Evolutionary conservation across 2,797 vertebrate species (phyloP), one percentile per base, ranked within the genome.

Genomic region (Scleropages formosus): DNA sequence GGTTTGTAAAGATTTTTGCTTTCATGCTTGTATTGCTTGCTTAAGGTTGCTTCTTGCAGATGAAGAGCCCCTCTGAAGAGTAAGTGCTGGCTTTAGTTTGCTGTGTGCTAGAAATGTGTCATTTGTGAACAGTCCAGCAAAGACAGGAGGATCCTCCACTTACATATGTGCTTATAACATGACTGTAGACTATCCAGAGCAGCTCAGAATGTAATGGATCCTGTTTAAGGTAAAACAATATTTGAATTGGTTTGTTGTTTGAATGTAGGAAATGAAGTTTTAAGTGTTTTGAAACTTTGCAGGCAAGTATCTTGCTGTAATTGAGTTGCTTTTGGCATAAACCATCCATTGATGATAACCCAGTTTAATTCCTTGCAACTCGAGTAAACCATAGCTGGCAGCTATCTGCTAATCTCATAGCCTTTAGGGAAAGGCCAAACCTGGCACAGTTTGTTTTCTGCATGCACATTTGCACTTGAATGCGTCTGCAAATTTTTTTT

Each of bases 1-100:
- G 16, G 12, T 75, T 78, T 51, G 44, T 69, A 47, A 44, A 65
- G 60, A 26, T 22, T 65, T 24, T 88, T 76, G 56, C 16, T 75
- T n/a, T 66, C 10, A 1, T 56, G 63, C 49, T 51, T 11, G 73
- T 59, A 13, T 15, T 31, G 65, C 64, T 72, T 69, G 65, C 26
- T 26, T n/a, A 31, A 27, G 44, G 51, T 71, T 77, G 4, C 26
- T 27, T 24, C 44, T 16, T 24, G 18, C 49, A 63, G 51, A 59
- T 74, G 61, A 60, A 16, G 39, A 75, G 24, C 47, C 24, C 18
- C 26, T 60, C 6, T 56, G 2, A 20, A 61, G 59, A 61, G 22
- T 80, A 72, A 72, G 53, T 53, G 8, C 44, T 9, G 7, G 49
- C 53, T 44, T 70, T 7, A n/a, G 72, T 72, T 20, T 10, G 20